phyloP scores from a whole-genome alignment of 2,888 invertebrate species.

The Cosmia trapezina region DNA sequence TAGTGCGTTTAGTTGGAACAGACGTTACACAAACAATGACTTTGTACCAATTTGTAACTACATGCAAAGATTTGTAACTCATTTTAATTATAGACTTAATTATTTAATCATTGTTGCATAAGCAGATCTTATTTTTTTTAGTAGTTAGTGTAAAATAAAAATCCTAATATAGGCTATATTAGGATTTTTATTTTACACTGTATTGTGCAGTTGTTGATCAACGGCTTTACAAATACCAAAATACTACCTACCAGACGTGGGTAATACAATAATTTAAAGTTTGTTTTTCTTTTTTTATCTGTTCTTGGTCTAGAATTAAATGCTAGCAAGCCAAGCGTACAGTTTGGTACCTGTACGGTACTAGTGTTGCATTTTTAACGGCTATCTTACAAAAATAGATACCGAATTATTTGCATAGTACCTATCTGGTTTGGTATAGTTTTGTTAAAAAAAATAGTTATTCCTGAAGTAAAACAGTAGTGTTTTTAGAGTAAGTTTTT shows the following conservation, averaged over 20 bases:
- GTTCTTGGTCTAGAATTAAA: conserved; percentile 23
- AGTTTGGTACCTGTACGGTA: conserved; percentile 2
- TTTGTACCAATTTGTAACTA: not conserved
- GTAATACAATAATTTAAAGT: not conserved
- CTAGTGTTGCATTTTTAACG: not conserved
- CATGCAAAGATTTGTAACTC: not conserved
- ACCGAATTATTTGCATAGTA: conserved; percentile 7
- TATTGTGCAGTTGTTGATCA: too few species aligned
- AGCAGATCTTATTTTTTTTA: not conserved
- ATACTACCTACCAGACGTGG: too few species aligned
- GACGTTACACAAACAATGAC: not conserved
- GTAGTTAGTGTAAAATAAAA: too few species aligned
- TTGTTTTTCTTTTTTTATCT: conserved; percentile 1
- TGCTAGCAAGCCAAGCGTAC: conserved; percentile 23
- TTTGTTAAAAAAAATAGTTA: not conserved
- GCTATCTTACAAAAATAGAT: not conserved
- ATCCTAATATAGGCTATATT: too few species aligned
- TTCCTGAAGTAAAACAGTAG: not conserved
- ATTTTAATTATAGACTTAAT: not conserved
- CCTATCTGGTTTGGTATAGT: not conserved
- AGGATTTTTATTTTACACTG: not conserved
- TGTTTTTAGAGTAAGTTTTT: too few species aligned
- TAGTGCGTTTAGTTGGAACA: not conserved
- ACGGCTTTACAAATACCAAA: too few species aligned
- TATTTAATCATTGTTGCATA: not conserved